Conservation (phyloP, 2,113 vertebrate species). For the Barbus barbus region DNA sequence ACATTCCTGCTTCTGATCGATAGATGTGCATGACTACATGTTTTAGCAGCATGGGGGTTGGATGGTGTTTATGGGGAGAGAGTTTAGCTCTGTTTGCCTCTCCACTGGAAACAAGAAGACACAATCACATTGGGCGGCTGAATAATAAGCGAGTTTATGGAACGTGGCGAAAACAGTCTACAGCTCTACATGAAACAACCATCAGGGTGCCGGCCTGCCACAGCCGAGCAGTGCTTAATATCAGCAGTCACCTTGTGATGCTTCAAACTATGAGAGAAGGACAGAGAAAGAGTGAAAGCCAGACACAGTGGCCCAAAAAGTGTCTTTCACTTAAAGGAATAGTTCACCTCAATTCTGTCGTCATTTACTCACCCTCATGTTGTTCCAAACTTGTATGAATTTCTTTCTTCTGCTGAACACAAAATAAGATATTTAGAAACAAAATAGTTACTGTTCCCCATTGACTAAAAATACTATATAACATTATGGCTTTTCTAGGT, state of each 20-base stretch:
- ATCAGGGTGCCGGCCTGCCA: conserved; percentile 68
- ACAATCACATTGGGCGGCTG: conserved; percentile 69
- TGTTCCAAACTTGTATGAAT: too few species aligned
- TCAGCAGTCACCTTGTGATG: conserved; percentile 75
- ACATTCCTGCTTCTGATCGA: conserved; percentile 18
- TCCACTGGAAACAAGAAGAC: conserved; percentile 60
- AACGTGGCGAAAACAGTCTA: conserved; percentile 72
- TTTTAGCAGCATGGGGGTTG: conserved; percentile 18
- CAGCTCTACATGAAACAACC: conserved; percentile 72
- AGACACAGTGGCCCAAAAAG: neutral
- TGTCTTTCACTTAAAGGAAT: neutral
- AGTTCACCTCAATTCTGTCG: too few species aligned
- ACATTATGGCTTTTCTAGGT: too few species aligned
- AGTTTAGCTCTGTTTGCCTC: conserved; percentile 55
- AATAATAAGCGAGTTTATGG: conserved; percentile 79
- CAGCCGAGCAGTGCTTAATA: conserved; percentile 72
- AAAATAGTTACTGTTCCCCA: too few species aligned
- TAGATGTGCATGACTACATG: conserved; percentile 26
- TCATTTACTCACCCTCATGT: too few species aligned
- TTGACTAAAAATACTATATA: too few species aligned
- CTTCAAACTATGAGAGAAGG: conserved; percentile 61
- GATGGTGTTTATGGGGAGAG: neutral
- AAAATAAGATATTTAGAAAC: too few species aligned
- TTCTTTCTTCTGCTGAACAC: too few species aligned
- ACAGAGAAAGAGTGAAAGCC: conserved; percentile 55